Evolutionary conservation across 1,140 invertebrate genomes (phyloP).

Genomic region (Geopemphigus sp.): DNA sequence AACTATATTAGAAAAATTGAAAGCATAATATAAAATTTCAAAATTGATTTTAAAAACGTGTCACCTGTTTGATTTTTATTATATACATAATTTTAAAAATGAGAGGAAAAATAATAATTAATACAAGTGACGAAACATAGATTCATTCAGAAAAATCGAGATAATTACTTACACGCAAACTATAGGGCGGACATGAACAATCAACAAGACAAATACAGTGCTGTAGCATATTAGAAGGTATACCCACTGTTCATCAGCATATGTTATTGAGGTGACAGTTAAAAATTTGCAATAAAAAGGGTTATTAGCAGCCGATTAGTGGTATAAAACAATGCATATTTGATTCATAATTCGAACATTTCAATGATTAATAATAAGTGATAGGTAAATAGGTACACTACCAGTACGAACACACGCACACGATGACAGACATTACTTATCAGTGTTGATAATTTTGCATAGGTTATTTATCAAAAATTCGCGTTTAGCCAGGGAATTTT

Average conservation of each 20-base stretch:
- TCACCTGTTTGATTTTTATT: too few relatives aligned
- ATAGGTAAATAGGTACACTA: not conserved
- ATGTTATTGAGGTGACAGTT: not conserved
- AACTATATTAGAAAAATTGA: too few relatives aligned
- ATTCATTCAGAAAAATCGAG: not conserved
- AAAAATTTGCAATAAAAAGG: not conserved
- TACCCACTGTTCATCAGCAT: too few relatives aligned
- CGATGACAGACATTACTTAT: constrained; percentile 11
- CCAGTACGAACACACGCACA: not conserved
- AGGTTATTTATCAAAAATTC: constrained; percentile 18
- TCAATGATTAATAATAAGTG: not conserved
- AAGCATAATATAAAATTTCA: too few relatives aligned
- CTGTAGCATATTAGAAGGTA: too few relatives aligned
- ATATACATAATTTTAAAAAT: not conserved
- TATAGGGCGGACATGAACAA: not conserved
- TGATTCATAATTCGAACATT: not conserved
- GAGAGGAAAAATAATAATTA: not conserved
- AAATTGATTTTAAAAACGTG: too few relatives aligned
- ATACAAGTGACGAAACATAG: not conserved
- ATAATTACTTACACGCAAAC: not conserved
- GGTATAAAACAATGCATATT: not conserved
- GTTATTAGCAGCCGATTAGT: not conserved
- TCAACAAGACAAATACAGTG: too few relatives aligned
- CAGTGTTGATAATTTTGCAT: constrained; percentile 39
- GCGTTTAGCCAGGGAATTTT: not conserved